These are phyloP conservation scores for Ecliptopera silaceata DNA, from an alignment of 2,888 invertebrate species.

Conservation along the genomic window DNA sequence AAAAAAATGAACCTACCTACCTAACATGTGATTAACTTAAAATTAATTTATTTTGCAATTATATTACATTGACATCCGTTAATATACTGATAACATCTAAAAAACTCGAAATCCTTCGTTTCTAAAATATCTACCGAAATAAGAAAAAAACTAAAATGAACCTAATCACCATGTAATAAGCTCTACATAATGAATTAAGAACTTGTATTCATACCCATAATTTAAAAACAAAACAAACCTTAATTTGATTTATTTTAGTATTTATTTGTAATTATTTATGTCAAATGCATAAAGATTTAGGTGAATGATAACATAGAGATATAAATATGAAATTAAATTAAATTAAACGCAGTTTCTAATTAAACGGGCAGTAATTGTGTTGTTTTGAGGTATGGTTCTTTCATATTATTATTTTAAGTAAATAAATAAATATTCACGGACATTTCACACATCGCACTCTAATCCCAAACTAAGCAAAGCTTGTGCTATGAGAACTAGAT, in stretches of 20 bases:
- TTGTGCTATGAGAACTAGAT: too few relatives aligned
- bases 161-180: not conserved
- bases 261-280: conserved; percentile 3
- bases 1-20: too few relatives aligned
- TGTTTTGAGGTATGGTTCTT: not conserved
- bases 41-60: conserved; percentile 6
- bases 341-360: conserved; percentile 8
- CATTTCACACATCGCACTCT: too few relatives aligned
- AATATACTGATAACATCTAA: conserved; percentile 36
- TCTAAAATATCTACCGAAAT: not conserved
- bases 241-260: not conserved
- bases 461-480: too few relatives aligned
- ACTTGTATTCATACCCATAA: not conserved
- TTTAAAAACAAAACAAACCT: not conserved
- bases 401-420: too few relatives aligned
- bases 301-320: conserved; percentile 22
- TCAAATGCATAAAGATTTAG: conserved; percentile 3
- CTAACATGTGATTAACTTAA: not conserved
- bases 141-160: not conserved
- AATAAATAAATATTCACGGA: too few relatives aligned
- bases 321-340: conserved; percentile 22
- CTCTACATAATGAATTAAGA: not conserved
- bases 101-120: conserved; percentile 6
- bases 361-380: not conserved
- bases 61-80: conserved; percentile 25